These are phyloP conservation scores for Bombus waltoni DNA, from an alignment of 1,140 invertebrate genomes.

Conservation along the genomic window DNA sequence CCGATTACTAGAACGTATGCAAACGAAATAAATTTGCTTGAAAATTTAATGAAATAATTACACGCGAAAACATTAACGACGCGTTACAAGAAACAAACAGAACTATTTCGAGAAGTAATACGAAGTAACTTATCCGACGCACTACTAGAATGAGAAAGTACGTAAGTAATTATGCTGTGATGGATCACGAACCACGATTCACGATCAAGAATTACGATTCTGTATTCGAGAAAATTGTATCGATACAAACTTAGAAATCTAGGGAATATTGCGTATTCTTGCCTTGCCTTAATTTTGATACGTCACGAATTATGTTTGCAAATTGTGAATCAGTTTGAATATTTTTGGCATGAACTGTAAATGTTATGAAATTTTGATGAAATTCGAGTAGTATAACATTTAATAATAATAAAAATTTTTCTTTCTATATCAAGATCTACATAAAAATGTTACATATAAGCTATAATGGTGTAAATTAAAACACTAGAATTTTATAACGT, in stretches of 20 bases:
- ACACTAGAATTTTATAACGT: not conserved
- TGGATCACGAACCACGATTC: conserved; percentile 33
- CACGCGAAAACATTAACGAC: conserved; percentile 10
- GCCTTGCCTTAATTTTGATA: not conserved
- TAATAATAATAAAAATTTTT: not conserved
- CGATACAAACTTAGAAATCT: conserved; percentile 5
- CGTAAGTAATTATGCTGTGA: conserved; percentile 1
- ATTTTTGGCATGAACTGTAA: no score
- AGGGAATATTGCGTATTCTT: not conserved
- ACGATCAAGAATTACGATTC: conserved; percentile 31
- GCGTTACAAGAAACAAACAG: not conserved
- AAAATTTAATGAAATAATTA: not conserved
- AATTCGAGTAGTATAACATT: not conserved
- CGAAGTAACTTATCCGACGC: not conserved
- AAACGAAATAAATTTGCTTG: not conserved
- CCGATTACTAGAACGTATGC: not conserved
- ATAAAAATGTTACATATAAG: not conserved
- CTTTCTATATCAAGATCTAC: not conserved
- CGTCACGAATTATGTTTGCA: not conserved
- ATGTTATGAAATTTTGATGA: not conserved
- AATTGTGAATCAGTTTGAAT: not conserved
- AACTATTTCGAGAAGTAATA: not conserved
- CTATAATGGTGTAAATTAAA: not conserved
- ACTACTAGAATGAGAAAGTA: not conserved
- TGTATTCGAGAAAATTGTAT: conserved; percentile 20